Base-by-base conservation (phyloP, 2,113 vertebrate genomes). In the Kobus ellipsiprymnus region DNA sequence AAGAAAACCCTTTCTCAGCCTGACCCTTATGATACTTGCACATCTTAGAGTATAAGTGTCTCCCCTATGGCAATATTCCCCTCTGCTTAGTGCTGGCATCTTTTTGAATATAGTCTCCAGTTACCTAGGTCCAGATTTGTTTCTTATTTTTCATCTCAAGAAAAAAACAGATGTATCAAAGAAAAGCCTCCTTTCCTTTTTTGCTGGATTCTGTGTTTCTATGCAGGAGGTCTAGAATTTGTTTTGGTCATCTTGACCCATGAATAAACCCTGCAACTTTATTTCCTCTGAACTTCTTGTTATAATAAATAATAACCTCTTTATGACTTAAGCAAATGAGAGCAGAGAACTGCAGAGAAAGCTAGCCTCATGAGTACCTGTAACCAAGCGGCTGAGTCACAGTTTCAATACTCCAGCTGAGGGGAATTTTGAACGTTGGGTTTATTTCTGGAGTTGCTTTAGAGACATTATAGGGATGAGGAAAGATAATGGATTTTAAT, bases 311-410 rank as follows among this genome's bases (percentile, higher is more conserved):
- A 77, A 33, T 55, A n/a, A 52, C 11, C 13, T 74, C 44, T n/a
- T 55, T 27, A 17, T 4, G 62, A 48, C 23, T 52, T 16, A 57
- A 91, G 71, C 27, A 33, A 67, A 1, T 60, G 19, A 50, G 62
- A n/a, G 5, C 60, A 3, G 7, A 27, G 0, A 5, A 6, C 23
- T 19, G 16, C 40, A 46, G 16, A 96, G 40, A 29, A 74, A 64
- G 33, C 8, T 4, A 7, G 25, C 10, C 29, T 93, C 7, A 17
- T 9, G 7, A 59, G 25, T 50, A 19, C 33, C 0, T 7, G 4
- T 11, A 46, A 29, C 7, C 0, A 4, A 21, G 17, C 8, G 2
- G 25, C 29, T 44, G 3, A 48, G 1, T 33, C 0, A 0, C n/a
- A 55, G 23, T 91, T 46, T 93, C n/a, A 33, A 6, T 50, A 54